Percentiles rank a stretch among this genome's conserved stretches.
These are phyloP conservation scores for Eueides isabella DNA, from an alignment of 1,140 invertebrate species.

Conservation along the genomic window DNA sequence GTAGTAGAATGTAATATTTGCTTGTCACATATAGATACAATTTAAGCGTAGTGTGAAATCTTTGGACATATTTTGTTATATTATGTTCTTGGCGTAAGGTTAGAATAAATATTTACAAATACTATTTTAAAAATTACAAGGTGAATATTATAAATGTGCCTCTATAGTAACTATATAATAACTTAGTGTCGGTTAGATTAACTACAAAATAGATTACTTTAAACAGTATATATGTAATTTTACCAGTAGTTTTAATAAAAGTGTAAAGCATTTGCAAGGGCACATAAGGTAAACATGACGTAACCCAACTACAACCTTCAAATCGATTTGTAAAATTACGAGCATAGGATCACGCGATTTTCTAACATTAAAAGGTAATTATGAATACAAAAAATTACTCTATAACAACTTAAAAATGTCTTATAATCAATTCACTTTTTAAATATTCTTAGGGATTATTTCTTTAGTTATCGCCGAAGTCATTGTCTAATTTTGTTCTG, in stretches of 20 bases:
- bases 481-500: neutral
- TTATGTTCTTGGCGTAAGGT: neutral
- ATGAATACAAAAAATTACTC: neutral
- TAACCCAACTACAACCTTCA: conserved; percentile 58
- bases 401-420: too few species aligned
- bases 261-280: conserved; percentile 49
- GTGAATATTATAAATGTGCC: too few species aligned
- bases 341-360: conserved; percentile 61
- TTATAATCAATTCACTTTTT: too few species aligned
- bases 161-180: neutral
- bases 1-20: conserved; percentile 17
- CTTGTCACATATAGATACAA: conserved; percentile 11
- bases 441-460: neutral
- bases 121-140: neutral
- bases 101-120: neutral
- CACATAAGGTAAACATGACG: conserved; percentile 59
- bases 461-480: neutral
- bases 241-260: conserved; percentile 21
- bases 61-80: neutral
- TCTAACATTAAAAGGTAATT: conserved; percentile 29
- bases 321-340: conserved; percentile 65
- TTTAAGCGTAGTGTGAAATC: conserved; percentile 15
- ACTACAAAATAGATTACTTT: too few species aligned
- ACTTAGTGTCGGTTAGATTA: neutral
- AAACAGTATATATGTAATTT: too few species aligned